phyloP scores from a whole-genome alignment of 2,113 vertebrate species.

The Halichoeres trimaculatus region DNA sequence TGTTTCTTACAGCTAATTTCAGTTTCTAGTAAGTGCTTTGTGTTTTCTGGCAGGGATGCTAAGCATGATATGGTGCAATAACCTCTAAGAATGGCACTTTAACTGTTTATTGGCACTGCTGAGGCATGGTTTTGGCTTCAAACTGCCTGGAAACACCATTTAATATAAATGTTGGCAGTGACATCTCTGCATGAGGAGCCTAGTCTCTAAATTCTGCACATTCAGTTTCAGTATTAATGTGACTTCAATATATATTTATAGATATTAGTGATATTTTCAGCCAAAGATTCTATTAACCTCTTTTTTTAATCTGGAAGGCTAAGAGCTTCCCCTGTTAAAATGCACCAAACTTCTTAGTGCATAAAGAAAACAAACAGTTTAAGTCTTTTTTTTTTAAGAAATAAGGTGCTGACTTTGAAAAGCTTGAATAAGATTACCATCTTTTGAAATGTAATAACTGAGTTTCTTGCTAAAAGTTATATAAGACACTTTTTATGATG shows the following conservation, averaged over 20 bases:
- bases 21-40: slow-evolving; percentile 49
- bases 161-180: slow-evolving; percentile 13
- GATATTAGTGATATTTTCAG: neutral
- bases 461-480: no score
- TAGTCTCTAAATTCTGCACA: neutral
- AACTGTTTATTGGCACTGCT: slow-evolving; percentile 40
- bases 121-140: slow-evolving; percentile 12
- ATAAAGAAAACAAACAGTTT: neutral
- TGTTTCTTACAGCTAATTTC: slow-evolving; percentile 46
- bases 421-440: no score
- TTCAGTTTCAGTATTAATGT: neutral
- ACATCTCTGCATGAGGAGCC: neutral
- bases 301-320: neutral
- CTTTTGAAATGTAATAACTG: no score
- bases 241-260: neutral
- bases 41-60: slow-evolving; percentile 49
- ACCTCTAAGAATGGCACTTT: slow-evolving; percentile 35
- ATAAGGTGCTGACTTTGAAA: no score
- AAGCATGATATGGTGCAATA: slow-evolving; percentile 33
- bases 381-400: no score
- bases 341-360: slow-evolving; percentile 5
- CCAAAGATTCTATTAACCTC: slow-evolving; percentile 1
- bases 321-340: slow-evolving; percentile 14
- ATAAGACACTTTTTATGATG: neutral
- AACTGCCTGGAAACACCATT: slow-evolving; percentile 42